Evolutionary conservation across 2,113 vertebrate genomes (phyloP).

Genomic region (Chionomys nivalis): DNA sequence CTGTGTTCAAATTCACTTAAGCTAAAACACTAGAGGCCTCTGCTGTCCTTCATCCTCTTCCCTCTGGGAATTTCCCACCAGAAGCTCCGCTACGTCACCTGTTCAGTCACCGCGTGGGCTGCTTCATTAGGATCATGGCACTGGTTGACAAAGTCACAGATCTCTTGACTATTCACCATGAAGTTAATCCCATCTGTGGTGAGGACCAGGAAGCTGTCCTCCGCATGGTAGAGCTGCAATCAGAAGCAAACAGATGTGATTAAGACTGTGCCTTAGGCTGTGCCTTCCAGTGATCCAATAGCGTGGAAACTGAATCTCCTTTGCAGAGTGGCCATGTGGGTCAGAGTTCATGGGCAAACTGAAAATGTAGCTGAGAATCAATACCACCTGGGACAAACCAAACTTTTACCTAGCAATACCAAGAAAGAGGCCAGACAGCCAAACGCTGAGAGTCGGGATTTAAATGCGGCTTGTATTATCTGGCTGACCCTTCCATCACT

Average conservation of each 20-base stretch:
- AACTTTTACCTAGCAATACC: not conserved
- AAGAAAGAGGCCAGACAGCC: not conserved
- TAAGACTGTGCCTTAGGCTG: not conserved
- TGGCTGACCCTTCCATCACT: not conserved
- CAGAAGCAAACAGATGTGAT: not conserved
- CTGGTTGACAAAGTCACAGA: conserved; percentile 95
- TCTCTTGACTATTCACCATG: conserved; percentile 99
- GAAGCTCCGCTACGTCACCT: conserved; percentile 86
- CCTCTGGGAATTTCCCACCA: not conserved
- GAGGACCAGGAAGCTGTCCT: conserved; percentile 95
- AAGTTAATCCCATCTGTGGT: conserved; percentile 99
- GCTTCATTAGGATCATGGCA: conserved; percentile 96
- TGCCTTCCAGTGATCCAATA: not conserved
- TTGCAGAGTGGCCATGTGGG: not conserved
- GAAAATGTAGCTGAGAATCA: not conserved
- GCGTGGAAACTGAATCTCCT: not conserved
- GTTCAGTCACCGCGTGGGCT: conserved; percentile 94
- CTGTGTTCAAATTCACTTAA: conserved; percentile 26
- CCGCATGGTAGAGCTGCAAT: conserved; percentile 91
- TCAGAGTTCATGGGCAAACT: not conserved
- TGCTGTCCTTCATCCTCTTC: not conserved
- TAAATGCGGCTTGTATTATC: not conserved
- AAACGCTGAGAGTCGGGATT: not conserved
- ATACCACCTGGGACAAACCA: not conserved
- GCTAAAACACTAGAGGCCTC: not conserved